Conservation (phyloP, 2,888 invertebrate species). For the Campoletis raptor region DNA sequence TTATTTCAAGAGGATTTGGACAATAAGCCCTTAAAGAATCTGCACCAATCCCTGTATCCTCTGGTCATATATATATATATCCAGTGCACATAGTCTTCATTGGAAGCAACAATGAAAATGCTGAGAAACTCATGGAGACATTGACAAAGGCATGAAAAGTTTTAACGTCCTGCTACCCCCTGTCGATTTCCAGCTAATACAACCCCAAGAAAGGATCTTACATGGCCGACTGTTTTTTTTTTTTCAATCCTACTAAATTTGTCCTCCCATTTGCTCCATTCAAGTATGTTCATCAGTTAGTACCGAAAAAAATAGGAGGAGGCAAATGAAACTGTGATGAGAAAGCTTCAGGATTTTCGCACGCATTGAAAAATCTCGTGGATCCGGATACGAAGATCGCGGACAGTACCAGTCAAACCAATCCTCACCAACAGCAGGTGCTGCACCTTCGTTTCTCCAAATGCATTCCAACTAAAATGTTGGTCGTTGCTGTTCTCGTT, state of each 20-base stretch:
- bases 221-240: conserved; percentile 18
- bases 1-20: conserved; percentile 58
- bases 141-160: conserved; percentile 43
- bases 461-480: conserved; percentile 80
- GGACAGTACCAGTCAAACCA: conserved; percentile 43
- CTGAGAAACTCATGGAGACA: conserved; percentile 9
- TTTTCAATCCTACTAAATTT: conserved; percentile 35
- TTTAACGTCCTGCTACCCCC: conserved; percentile 29
- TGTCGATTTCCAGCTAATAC: conserved; percentile 38
- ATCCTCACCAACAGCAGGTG: conserved; percentile 76
- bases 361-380: conserved; percentile 2
- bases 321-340: conserved; percentile 12
- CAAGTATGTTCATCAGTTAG: conserved; percentile 42
- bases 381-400: neutral
- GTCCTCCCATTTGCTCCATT: conserved; percentile 16
- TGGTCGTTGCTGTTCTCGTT: conserved; percentile 72
- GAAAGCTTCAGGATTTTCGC: conserved; percentile 59
- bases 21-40: conserved; percentile 23
- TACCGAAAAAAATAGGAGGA: neutral
- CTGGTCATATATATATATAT: neutral
- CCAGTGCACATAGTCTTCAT: neutral
- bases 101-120: conserved; percentile 3
- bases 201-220: conserved; percentile 1
- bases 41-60: neutral
- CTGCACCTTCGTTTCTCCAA: conserved; percentile 70